Evolutionary conservation across 2,797 vertebrate genomes (phyloP), one percentile per base, ranked within the genome.

Genomic region (Selene dorsalis): DNA sequence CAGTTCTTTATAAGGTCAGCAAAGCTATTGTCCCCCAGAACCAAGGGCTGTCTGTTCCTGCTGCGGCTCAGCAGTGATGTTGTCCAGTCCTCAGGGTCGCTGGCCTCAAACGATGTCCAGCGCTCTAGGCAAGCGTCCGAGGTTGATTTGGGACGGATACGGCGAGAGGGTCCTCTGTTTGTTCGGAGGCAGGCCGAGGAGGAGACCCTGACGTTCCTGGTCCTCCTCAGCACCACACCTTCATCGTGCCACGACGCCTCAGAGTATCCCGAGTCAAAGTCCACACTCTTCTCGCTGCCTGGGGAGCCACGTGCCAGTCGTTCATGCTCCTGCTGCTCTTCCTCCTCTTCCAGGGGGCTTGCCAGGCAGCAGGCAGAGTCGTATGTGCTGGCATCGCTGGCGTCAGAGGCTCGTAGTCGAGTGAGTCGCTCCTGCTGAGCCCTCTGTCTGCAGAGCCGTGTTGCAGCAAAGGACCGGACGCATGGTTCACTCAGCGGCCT

Each of bases 1-100:
- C 98, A 99, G 88, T 99, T 98, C 91, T 98, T 96, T 69, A 99
- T 97, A 41, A 99, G 92, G 87, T 99, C 98, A 0, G 98, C 98
- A 55, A 99, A 99, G 87, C 97, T 98, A 91, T 99, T 99, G 94
- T 99, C 98, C 0, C 98, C 98, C 39, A 99, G 89, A 74, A 99
- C 96, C 69, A 99, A 84, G 0, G 98, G 98, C 62, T 98, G 97
- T 24, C 98, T 94, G 91, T 97, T 99, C 41, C 98, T 95, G 76
- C 98, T 96, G 86, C 97, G 95, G 10, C 96, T 98, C 84, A 99
- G 93, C 85, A 99, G 91, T 0, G 95, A 95, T 4, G 97, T 95
- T 0, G 97, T 98, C 98, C 98, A 99, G 93, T 99, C 97, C 79
- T 95, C 95, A 0, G 95, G 84, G 62, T 97, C 96, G 0, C 87